Evolutionary conservation across 2,113 vertebrate genomes (phyloP).

Genomic region (Gymnarchus niloticus): DNA sequence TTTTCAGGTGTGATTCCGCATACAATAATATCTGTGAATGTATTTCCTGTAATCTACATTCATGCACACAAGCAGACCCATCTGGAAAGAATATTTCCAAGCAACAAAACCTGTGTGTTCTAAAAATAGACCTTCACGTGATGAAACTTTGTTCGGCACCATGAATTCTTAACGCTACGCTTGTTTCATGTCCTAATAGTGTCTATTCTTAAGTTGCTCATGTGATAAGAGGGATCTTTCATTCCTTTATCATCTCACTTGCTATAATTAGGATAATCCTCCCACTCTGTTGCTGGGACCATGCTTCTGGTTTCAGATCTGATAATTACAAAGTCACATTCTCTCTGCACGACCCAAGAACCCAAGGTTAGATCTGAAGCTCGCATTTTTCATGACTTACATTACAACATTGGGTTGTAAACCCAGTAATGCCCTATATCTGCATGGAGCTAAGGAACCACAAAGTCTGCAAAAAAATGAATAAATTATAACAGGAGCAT

Average conservation of each 20-base stretch:
- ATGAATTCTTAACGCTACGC: conserved; percentile 16
- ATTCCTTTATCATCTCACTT: not conserved
- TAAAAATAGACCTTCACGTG: conserved; percentile 16
- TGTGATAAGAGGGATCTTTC: conserved; percentile 3
- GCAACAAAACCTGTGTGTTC: not conserved
- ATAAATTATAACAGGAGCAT: not conserved
- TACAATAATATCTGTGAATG: not conserved
- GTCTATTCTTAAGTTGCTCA: conserved; percentile 6
- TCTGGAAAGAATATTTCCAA: not conserved
- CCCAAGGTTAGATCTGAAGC: not conserved
- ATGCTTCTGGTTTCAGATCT: not conserved
- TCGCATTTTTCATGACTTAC: not conserved
- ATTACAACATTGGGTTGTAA: conserved; percentile 1
- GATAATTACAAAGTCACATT: not conserved
- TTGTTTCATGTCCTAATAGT: not conserved
- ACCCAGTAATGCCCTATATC: not conserved
- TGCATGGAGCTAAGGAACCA: not conserved
- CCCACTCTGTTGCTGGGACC: conserved; percentile 3
- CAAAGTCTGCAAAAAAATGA: not conserved
- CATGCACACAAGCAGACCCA: not conserved
- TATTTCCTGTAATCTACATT: conserved; percentile 3
- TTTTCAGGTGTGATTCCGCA: not conserved
- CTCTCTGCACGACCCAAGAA: not conserved
- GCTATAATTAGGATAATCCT: conserved; percentile 10
- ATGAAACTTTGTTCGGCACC: not conserved